Evolutionary conservation across 1,140 invertebrate species (phyloP).

Genomic region (Sminthurinus signatus): DNA sequence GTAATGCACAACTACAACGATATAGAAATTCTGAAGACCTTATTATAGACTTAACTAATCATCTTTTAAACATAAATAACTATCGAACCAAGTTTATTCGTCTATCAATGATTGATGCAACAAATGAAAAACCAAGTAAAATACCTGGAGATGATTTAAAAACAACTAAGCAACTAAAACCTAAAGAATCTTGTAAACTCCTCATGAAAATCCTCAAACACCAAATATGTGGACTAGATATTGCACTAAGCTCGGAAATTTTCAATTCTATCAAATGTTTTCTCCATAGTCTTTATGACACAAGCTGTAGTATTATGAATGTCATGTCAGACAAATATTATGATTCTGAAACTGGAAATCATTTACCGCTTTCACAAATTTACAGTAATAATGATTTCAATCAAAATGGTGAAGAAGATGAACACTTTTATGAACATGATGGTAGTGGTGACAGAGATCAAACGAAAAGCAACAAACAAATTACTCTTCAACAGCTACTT

Average conservation of each 20-base stretch:
- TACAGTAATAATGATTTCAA: no score
- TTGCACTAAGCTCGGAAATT: constrained; percentile 7
- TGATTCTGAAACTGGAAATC: neutral
- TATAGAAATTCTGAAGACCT: neutral
- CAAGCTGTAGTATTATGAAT: constrained; percentile 4
- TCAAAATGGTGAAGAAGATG: no score
- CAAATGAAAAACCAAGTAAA: neutral
- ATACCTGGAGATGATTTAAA: neutral
- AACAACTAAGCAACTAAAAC: neutral
- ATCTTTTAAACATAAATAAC: constrained; percentile 2
- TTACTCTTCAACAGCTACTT: neutral
- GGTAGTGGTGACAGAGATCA: no score
- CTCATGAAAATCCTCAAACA: neutral
- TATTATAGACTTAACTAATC: neutral
- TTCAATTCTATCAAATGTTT: constrained; percentile 8
- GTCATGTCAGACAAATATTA: constrained; percentile 3
- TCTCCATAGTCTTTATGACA: neutral
- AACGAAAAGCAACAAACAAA: neutral
- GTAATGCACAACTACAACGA: neutral
- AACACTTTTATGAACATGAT: no score
- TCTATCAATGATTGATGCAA: neutral
- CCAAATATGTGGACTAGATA: constrained; percentile 4
- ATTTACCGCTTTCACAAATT: neutral
- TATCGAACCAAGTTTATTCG: neutral
- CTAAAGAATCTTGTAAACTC: neutral